A percentile compares a stretch with the other conserved stretches of the same genome.
Evolutionary conservation across 2,888 invertebrate genomes (phyloP).

Genomic region (Cabera pusaria): DNA sequence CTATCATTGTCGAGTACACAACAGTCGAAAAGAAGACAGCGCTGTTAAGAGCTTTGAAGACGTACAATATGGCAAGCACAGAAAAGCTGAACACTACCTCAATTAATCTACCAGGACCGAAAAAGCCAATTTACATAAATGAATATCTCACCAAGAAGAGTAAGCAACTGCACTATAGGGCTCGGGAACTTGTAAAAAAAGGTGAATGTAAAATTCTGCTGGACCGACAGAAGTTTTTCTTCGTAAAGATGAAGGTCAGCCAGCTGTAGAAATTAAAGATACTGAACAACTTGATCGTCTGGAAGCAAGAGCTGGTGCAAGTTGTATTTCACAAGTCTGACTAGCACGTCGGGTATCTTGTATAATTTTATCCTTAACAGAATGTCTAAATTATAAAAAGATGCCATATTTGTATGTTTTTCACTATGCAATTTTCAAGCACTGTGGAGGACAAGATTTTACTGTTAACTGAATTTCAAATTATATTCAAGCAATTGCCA

Average conservation of each 20-base stretch:
- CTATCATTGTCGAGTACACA: too few species aligned
- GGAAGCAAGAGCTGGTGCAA: neutral
- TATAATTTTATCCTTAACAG: too few species aligned
- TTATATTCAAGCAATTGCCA: too few species aligned
- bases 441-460: too few species aligned
- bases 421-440: too few species aligned
- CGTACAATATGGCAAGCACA: too few species aligned
- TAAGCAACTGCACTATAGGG: slow-evolving; percentile 1
- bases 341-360: neutral
- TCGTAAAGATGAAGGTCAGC: slow-evolving; percentile 5
- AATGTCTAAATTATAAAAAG: neutral
- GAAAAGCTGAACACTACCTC: neutral
- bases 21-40: too few species aligned
- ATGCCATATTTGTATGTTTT: neutral
- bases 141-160: slow-evolving; percentile 4
- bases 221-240: slow-evolving; percentile 1
- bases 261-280: slow-evolving; percentile 1
- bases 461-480: too few species aligned
- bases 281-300: neutral
- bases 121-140: slow-evolving; percentile 1
- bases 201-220: slow-evolving; percentile 1
- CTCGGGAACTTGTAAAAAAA: slow-evolving; percentile 1
- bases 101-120: neutral
- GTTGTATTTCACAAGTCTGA: too few species aligned
- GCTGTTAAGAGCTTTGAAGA: too few species aligned